phyloP scores from a whole-genome alignment of 2,888 invertebrate genomes.

The Itoplectis maculator region DNA sequence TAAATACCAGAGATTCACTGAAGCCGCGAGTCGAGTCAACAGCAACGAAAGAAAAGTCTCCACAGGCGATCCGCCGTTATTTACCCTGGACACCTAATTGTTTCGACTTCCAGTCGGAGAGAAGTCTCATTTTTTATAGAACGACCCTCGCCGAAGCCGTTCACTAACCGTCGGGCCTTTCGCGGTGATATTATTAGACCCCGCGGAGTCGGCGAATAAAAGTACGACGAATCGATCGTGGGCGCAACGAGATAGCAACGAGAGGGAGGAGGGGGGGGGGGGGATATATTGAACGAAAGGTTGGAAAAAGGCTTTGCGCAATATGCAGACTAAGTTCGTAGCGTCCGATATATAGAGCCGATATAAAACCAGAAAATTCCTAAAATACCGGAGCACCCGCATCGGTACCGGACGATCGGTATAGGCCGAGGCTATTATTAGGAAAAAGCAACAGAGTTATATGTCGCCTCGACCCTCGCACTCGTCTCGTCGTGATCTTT shows the following conservation, averaged over 20 bases:
- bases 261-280: too few relatives aligned
- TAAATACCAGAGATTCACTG: too few relatives aligned
- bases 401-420: constrained; percentile 17
- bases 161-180: constrained; percentile 30
- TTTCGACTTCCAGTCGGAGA: constrained; percentile 40
- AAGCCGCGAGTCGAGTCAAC: too few relatives aligned
- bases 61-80: too few relatives aligned
- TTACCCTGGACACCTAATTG: neutral
- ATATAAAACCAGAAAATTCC: constrained; percentile 52
- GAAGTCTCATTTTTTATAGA: constrained; percentile 40
- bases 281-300: constrained; percentile 38
- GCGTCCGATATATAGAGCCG: constrained; percentile 1
- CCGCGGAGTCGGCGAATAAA: constrained; percentile 38
- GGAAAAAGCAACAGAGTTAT: constrained; percentile 8
- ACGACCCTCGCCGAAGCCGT: constrained; percentile 47
- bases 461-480: neutral
- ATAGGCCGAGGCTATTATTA: constrained; percentile 5
- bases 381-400: constrained; percentile 50
- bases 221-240: constrained; percentile 57
- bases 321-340: constrained; percentile 7
- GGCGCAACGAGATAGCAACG: constrained; percentile 40
- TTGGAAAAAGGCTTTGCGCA: constrained; percentile 25
- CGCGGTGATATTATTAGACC: constrained; percentile 62
- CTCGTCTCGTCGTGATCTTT: neutral
- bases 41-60: too few relatives aligned